Evolutionary conservation across 2,888 invertebrate genomes (phyloP).

Genomic region (Eustalomyia histrio): DNA sequence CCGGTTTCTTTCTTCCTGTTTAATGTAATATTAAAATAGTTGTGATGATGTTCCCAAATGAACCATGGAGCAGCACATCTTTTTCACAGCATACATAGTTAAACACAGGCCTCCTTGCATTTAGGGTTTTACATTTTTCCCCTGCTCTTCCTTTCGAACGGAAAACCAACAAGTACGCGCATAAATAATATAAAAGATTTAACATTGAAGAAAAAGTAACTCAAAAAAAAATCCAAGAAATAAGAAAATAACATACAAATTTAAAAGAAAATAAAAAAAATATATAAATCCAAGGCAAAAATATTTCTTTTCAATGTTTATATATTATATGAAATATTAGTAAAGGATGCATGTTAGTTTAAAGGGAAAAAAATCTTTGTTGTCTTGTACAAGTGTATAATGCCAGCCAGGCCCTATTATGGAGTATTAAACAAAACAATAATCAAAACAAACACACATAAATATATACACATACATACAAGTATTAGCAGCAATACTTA

Average conservation of each 20-base stretch:
- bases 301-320: constrained; percentile 9
- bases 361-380: constrained; percentile 14
- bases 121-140: not conserved
- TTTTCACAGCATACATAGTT: constrained; percentile 3
- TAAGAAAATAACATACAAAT: not conserved
- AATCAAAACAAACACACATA: constrained; percentile 10
- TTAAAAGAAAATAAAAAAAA: not conserved
- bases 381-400: constrained; percentile 7
- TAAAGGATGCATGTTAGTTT: not conserved
- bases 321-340: constrained; percentile 8
- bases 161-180: constrained; percentile 4
- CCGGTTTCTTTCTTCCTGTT: constrained; percentile 38
- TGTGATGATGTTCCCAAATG: constrained; percentile 27
- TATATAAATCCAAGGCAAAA: not conserved
- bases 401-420: not conserved
- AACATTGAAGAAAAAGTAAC: constrained; percentile 8
- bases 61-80: constrained; percentile 19
- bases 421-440: constrained; percentile 24
- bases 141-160: constrained; percentile 8
- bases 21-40: constrained; percentile 50
- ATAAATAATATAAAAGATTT: constrained; percentile 21
- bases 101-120: not conserved
- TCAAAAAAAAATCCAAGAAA: not conserved
- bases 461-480: not conserved
- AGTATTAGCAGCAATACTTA: constrained; percentile 18